Conservation (phyloP, 2,888 invertebrate genomes). For the Agrochola litura region DNA sequence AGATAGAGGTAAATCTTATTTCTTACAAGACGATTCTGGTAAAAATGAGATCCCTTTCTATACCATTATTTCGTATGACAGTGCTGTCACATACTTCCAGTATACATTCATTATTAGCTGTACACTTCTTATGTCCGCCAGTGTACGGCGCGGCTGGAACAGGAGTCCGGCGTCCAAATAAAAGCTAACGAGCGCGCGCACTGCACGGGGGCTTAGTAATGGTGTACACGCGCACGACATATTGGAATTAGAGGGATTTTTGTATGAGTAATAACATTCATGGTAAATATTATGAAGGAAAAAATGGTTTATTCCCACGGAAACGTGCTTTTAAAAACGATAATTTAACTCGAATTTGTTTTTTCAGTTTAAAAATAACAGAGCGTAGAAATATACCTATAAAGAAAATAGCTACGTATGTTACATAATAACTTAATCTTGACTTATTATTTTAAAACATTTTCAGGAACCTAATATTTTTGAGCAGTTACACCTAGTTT, state of each 20-base stretch:
- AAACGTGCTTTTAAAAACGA: not conserved
- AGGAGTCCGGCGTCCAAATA: conserved; percentile 89
- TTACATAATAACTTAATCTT: not conserved
- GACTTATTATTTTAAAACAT: not conserved
- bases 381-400: not conserved
- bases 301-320: not conserved
- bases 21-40: not conserved
- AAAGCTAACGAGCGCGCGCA: conserved; percentile 87
- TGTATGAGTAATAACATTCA: not conserved
- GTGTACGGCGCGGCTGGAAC: conserved; percentile 81
- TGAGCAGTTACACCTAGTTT: not conserved
- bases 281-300: not conserved
- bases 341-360: not conserved
- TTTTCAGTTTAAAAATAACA: not conserved
- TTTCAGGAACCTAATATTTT: not conserved
- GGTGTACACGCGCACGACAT: conserved; percentile 77
- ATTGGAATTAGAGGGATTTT: conserved; percentile 36
- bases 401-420: not conserved
- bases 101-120: not conserved
- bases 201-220: conserved; percentile 86
- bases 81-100: not conserved
- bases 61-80: not conserved
- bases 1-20: too few relatives aligned
- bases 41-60: not conserved
- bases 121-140: conserved; percentile 57